Evolutionary conservation across 2,888 invertebrate genomes (phyloP), one percentile per base, ranked within the genome.

Genomic region (Cataglyphis rosenhaueri): DNA sequence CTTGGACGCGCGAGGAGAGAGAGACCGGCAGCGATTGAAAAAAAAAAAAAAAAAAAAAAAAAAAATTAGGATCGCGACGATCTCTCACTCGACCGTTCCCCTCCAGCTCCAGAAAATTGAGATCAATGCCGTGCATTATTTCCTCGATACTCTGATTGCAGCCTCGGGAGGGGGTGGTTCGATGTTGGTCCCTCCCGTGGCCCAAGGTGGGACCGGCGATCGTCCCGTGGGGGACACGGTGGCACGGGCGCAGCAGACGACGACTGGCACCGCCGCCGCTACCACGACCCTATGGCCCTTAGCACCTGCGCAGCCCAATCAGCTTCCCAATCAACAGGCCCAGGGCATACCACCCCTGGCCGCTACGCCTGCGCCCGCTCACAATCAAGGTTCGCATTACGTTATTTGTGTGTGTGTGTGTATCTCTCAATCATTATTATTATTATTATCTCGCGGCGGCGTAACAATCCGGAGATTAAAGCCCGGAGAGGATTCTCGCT

Each of bases 271-370:
- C 81, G 91, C 92, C 85, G 91, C 92, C 83, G 90, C 92, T 84
- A 91, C 93, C 82, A 91, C 93, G 84, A 90, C 94, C 94, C 95
- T 94, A 92, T 95, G 94, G 95, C 95, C 93, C 94, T 94, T 94
- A 82, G 93, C 94, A 87, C 93, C 94, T 91, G 92, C 93, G 65
- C 95, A 95, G 87, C 94, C 95, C 88, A 93, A 90, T 91, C 92
- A 93, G 83, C 81, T 92, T 75, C 87, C 91, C 82, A 91, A 86
- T 85, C 93, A 93, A 76, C 93, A 93, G 85, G 91, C 93, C 74
- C 94, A 94, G 85, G 91, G 91, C 57, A 93, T 94, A 82, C 94
- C 93, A 85, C 92, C 94, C 74, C 88, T 93, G 79, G 93, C 94
- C 66, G 92, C 93, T 71, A 93, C 94, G 87, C 93, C 94, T 86